Conservation (phyloP, 2,113 vertebrate genomes). For the Castor canadensis region DNA sequence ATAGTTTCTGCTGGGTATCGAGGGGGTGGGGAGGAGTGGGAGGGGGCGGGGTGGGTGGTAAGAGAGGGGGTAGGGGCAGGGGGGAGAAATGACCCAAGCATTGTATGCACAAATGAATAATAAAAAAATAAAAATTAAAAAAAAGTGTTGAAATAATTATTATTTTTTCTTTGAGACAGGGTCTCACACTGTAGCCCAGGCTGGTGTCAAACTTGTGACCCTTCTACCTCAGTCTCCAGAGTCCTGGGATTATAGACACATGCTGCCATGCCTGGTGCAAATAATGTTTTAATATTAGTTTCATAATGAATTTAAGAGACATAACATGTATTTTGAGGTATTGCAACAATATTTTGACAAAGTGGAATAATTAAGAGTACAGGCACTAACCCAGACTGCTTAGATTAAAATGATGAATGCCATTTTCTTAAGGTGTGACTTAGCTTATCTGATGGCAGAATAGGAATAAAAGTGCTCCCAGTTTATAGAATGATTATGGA, state of each 20-base stretch:
- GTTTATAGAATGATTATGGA: too few species aligned
- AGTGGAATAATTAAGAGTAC: neutral
- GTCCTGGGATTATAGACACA: neutral
- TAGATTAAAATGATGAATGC: neutral
- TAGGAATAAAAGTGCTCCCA: neutral
- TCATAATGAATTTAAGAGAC: neutral
- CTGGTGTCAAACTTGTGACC: too few species aligned
- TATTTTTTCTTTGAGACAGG: too few species aligned
- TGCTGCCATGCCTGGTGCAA: neutral
- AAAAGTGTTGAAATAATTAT: neutral
- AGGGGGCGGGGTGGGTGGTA: too few species aligned
- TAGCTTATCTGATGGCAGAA: neutral
- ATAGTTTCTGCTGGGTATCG: too few species aligned
- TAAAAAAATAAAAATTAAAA: too few species aligned
- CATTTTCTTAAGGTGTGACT: neutral
- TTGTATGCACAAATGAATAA: too few species aligned
- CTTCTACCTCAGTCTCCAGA: neutral
- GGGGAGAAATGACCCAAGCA: too few species aligned
- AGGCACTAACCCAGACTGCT: neutral
- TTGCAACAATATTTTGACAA: neutral
- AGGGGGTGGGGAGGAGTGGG: too few species aligned
- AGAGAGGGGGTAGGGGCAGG: too few species aligned
- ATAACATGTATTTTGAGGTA: neutral
- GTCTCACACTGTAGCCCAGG: too few species aligned
- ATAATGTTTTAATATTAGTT: neutral